Evolutionary conservation across 2,888 invertebrate species (phyloP).

Genomic region (Thysanoteuthis rhombus): DNA sequence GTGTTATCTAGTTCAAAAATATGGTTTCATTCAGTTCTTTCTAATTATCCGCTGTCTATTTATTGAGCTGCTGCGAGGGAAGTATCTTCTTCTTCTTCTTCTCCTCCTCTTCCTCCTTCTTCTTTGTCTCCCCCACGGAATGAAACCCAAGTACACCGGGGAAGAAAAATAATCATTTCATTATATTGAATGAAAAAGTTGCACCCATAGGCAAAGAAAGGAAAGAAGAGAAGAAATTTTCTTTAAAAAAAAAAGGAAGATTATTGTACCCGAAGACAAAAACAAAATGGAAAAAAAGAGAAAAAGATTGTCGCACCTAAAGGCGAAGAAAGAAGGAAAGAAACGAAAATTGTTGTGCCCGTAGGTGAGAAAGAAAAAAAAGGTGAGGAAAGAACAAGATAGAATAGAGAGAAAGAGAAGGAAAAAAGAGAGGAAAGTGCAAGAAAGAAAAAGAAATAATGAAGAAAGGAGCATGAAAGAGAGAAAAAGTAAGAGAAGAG

Average conservation of each 20-base stretch:
- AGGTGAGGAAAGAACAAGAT: background rate
- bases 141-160: background rate
- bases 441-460: too few relatives aligned
- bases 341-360: too few relatives aligned
- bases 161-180: background rate
- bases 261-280: background rate
- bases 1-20: background rate
- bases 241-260: too few relatives aligned
- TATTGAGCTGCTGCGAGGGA: background rate
- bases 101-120: too few relatives aligned
- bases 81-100: too few relatives aligned
- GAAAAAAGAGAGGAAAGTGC: too few relatives aligned
- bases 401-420: background rate
- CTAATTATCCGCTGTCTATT: background rate
- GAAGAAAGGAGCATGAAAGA: background rate
- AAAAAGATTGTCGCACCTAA: background rate
- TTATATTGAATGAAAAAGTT: background rate
- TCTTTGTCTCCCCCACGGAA: background rate
- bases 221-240: too few relatives aligned
- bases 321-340: background rate
- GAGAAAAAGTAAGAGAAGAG: background rate
- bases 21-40: slow-evolving; percentile 13
- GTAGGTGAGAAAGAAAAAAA: background rate
- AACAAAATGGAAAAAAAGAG: background rate
- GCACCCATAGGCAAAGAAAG: background rate